phyloP scores from a whole-genome alignment of 2,113 vertebrate species.

The Pterophyllum scalare region DNA sequence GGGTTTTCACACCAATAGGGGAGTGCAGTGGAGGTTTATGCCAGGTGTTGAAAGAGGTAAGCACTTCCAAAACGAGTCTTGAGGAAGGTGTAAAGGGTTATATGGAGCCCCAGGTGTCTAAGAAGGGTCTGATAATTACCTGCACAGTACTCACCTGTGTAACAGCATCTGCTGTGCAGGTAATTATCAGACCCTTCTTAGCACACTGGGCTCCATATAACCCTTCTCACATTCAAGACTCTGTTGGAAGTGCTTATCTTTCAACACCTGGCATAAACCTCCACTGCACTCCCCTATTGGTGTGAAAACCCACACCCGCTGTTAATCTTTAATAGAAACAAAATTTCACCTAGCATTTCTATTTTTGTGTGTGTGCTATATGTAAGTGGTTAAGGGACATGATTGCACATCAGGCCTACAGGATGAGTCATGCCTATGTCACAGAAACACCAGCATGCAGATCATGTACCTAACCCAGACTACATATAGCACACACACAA shows the following conservation, averaged over 20 bases:
- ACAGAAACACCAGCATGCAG: background rate
- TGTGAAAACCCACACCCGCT: background rate
- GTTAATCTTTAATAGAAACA: background rate
- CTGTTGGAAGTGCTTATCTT: conserved; percentile 35
- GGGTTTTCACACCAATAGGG: background rate
- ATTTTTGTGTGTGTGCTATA: background rate
- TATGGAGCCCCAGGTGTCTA: conserved; percentile 51
- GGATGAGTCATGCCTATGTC: conserved; percentile 5
- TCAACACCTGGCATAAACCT: conserved; percentile 19
- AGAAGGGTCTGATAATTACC: conserved; percentile 72
- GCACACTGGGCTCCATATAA: conserved; percentile 46
- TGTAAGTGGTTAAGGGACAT: background rate
- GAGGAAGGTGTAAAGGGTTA: conserved; percentile 22
- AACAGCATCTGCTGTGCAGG: no score
- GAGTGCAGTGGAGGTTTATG: background rate
- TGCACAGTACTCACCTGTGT: no score
- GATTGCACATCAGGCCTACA: background rate
- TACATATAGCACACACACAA: background rate
- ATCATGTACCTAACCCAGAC: background rate
- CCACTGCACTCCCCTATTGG: background rate
- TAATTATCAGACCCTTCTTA: conserved; percentile 71
- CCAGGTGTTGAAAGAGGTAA: conserved; percentile 28
- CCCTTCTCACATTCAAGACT: conserved; percentile 21
- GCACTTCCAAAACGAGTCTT: conserved; percentile 33
- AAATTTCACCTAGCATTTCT: background rate